These are phyloP conservation scores for Picathartes gymnocephalus DNA, from an alignment of 2,113 vertebrate genomes.

Conservation along the genomic window DNA sequence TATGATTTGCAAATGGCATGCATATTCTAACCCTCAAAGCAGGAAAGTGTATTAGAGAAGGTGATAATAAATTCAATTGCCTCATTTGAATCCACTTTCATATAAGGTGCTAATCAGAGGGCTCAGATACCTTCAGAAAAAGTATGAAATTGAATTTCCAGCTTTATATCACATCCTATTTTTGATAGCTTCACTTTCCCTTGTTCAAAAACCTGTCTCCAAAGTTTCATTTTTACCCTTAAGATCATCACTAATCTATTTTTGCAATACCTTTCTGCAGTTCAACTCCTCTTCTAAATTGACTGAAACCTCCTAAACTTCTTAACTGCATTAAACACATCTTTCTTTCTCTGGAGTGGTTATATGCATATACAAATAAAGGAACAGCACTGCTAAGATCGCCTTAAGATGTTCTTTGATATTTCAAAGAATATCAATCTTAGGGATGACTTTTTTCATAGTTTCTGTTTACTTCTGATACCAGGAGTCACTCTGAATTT, in stretches of 20 bases:
- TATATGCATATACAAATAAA: neutral
- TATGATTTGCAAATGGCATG: neutral
- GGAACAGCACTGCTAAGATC: neutral
- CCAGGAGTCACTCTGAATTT: neutral
- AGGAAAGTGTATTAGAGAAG: neutral
- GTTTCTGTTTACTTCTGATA: neutral
- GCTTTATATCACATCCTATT: neutral
- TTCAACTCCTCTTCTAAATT: neutral
- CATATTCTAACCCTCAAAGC: neutral
- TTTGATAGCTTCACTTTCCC: neutral
- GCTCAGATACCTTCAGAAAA: neutral
- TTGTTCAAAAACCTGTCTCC: neutral
- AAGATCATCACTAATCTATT: neutral
- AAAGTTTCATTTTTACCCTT: neutral
- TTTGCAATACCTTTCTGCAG: neutral
- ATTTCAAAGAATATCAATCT: neutral
- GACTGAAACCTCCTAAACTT: neutral
- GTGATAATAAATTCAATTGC: neutral
- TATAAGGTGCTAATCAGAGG: neutral
- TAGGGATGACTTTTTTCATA: neutral
- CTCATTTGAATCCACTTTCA: neutral
- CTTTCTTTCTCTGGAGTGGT: neutral
- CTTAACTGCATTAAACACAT: neutral
- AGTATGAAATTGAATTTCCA: neutral
- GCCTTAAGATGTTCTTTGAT: neutral